phyloP scores from a whole-genome alignment of 2,797 vertebrate genomes.

The Pachyuromys duprasi region DNA sequence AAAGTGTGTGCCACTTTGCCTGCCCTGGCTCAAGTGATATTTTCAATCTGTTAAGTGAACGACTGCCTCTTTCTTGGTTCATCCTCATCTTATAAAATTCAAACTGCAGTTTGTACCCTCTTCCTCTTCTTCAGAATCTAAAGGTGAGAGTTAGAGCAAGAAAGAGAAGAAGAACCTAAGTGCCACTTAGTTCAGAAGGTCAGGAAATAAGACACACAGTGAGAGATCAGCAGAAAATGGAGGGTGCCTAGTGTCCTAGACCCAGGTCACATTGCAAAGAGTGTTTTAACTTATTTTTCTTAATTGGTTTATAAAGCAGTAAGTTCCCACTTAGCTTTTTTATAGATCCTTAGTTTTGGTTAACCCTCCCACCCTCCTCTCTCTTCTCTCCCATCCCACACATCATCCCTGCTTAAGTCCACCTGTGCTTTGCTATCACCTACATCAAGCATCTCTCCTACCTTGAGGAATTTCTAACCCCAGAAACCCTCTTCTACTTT shows the following conservation, averaged over 20 bases:
- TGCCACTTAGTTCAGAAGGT: not conserved
- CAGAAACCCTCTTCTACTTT: not conserved
- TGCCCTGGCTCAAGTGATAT: not conserved
- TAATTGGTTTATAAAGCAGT: not conserved
- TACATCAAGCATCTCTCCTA: not conserved
- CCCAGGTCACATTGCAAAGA: not conserved
- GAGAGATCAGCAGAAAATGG: not conserved
- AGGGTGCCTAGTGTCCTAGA: not conserved
- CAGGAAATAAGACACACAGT: not conserved
- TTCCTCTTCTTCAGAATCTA: not conserved
- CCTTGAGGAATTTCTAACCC: not conserved
- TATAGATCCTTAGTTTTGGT: not conserved
- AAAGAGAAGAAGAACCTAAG: not conserved
- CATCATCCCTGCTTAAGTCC: not conserved
- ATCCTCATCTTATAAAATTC: not conserved
- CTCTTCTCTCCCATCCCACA: not conserved
- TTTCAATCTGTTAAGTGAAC: not conserved
- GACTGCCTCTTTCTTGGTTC: not conserved
- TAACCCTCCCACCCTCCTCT: not conserved
- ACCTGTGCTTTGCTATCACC: not conserved
- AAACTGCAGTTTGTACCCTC: not conserved
- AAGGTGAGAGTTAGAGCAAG: not conserved
- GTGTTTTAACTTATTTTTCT: too few species aligned
- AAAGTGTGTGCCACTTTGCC: not conserved
- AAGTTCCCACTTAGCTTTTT: not conserved